Evolutionary conservation across 1,140 invertebrate genomes (phyloP), one percentile per base, ranked within the genome.

Genomic region (Drosophila punjabiensis): DNA sequence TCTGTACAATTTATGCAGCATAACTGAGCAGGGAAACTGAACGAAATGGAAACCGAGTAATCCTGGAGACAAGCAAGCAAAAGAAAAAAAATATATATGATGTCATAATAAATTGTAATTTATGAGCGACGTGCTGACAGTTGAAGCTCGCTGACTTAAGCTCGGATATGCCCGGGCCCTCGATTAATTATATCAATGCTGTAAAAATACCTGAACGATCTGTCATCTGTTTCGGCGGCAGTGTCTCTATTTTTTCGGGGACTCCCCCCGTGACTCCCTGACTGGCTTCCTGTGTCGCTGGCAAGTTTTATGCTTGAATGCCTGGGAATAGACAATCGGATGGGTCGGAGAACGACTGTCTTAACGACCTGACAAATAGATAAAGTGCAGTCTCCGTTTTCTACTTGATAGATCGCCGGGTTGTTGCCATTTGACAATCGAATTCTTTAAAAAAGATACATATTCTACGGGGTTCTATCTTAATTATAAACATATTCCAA

Each of bases 61-160:
- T 87, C 84, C 84, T 74, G 69, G 52, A 28, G 63, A 61, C 64
- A 43, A 13, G 79, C 7, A 28, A 16, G 67, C 80, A 86, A 68
- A 86, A 68, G 77, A 69, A 82, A 86, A 70, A 76, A 75, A 52
- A 32, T 24, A 24, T 24, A 52, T 18, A 88, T 87, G 80, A 87
- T 87, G 84, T 87, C 84, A 87, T 88, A 87, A 87, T 87, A 87
- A 87, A 87, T 82, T 87, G 80, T 88, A 71, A 88, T 87, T 87
- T 87, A 87, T 88, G 84, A 75, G 80, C 62, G 61, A 64, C 56
- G 60, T 37, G 55, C 55, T 74, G 70, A 74, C 70, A 74, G 70
- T 74, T 73, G 70, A 74, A 74, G 70, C 55, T 74, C 70, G 68
- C 35, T 43, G 70, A 59, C 70, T 71, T 73, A 60, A 52, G 67